Base-by-base conservation (phyloP, 2,888 invertebrate species). In the Microctonus hyperodae region DNA sequence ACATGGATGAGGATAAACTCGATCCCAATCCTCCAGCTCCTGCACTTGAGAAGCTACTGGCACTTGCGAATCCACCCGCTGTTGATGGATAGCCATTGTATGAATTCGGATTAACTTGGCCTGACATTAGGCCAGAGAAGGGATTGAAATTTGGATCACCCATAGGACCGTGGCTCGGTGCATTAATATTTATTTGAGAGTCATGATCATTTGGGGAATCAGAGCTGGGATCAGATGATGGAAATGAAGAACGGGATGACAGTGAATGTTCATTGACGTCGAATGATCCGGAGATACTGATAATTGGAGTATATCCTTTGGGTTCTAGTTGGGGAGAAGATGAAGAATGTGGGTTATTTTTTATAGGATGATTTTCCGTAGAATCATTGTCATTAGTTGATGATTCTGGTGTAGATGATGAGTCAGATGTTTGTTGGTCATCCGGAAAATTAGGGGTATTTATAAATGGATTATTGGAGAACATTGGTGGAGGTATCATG, bases 31-130 rank as follows among this genome's bases (percentile, higher is more conserved):
- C 58, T 5, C 61, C 69, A 1, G 68, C 50, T 9, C 72, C 67
- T 7, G 73, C 69, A 59, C 68, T 71, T 7, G 74, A 73, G 28
- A 67, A 71, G 48, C 73, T 70, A 61, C 73, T 71, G 9, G 74
- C 72, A 64, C 70, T 70, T 6, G 72, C 72, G 59, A 72, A 74
- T 44, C 73, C 66, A 11, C 71, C 71, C 16, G 64, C 59, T 44
- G 66, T 63, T 11, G 65, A 64, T 23, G 66, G 63, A 53, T 33
- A 40, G 9, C 68, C 69, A 50, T 40, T 25, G 23, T 51, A 25
- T 22, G 33, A 11, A 51, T 35, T 35, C 13, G 33, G 13, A 13
- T 40, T 58, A 11, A n/a, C n/a, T n/a, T 10, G 7, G 23, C 33
- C 31, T 31, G 61, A 13, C 31, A 61, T 31, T 51, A 51, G 50